Percentiles rank a stretch among this genome's conserved stretches.
Evolutionary conservation across 2,113 vertebrate genomes (phyloP).

Genomic region (Oncorhynchus mykiss): DNA sequence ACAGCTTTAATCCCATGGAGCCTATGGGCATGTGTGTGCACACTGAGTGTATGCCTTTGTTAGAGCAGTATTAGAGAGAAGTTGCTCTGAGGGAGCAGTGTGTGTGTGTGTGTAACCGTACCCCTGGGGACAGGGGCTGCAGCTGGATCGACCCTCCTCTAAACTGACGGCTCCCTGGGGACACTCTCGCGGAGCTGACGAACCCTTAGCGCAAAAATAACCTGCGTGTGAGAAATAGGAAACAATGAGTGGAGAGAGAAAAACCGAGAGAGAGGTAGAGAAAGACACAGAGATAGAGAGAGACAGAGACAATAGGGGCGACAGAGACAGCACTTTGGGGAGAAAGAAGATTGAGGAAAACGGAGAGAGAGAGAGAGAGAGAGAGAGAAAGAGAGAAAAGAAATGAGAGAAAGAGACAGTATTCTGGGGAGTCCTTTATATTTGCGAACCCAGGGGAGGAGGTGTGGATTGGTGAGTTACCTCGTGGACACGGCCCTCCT

Average conservation of each 20-base stretch:
- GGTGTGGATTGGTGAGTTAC: slow-evolving; percentile 49
- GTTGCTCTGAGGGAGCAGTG: neutral
- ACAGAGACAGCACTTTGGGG: slow-evolving; percentile 14
- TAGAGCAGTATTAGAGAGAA: neutral
- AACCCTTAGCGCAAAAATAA: slow-evolving; percentile 83
- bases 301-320: slow-evolving; percentile 6
- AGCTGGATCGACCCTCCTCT: slow-evolving; percentile 69
- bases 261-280: slow-evolving; percentile 27
- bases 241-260: neutral
- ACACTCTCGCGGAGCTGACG: slow-evolving; percentile 75
- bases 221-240: slow-evolving; percentile 65
- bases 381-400: slow-evolving; percentile 5
- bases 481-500: slow-evolving; percentile 80
- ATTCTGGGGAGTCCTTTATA: too few species aligned
- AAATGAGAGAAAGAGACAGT: slow-evolving; percentile 28
- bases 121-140: slow-evolving; percentile 83
- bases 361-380: slow-evolving; percentile 9
- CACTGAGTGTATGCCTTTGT: neutral
- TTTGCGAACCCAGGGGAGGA: neutral
- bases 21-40: neutral
- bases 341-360: slow-evolving; percentile 36
- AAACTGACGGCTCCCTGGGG: slow-evolving; percentile 80
- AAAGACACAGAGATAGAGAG: slow-evolving; percentile 11
- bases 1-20: too few species aligned
- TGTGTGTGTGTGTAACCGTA: slow-evolving; percentile 46